Evolutionary conservation across 2,797 vertebrate species (phyloP).

Genomic region (Esox lucius): DNA sequence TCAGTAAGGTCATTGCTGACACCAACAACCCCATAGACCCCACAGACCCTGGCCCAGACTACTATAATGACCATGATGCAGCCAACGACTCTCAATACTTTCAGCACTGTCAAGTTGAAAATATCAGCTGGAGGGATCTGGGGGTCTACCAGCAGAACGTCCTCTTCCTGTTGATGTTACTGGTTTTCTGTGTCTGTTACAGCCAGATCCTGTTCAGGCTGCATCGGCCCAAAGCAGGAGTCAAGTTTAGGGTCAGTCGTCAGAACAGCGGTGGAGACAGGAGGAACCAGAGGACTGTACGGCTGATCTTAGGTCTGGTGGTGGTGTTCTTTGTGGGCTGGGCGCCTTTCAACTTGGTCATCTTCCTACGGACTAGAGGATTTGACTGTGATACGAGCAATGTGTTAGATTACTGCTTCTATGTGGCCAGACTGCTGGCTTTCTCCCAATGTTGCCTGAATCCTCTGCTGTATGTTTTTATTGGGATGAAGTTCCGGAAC

Average conservation of each 20-base stretch:
- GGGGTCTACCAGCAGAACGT: slow-evolving; percentile 80
- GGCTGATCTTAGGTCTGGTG: slow-evolving; percentile 86
- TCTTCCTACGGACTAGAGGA: slow-evolving; percentile 71
- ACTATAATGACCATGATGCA: background rate
- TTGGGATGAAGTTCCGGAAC: slow-evolving; percentile 88
- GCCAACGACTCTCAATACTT: background rate
- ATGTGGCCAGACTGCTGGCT: slow-evolving; percentile 79
- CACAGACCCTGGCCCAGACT: background rate
- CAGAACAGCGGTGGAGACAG: slow-evolving; percentile 14
- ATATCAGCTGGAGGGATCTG: slow-evolving; percentile 51
- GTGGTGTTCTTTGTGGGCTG: slow-evolving; percentile 88
- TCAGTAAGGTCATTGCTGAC: slow-evolving; percentile 37
- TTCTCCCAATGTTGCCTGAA: slow-evolving; percentile 94
- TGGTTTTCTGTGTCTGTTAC: slow-evolving; percentile 84
- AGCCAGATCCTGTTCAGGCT: slow-evolving; percentile 80
- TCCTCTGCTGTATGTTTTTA: slow-evolving; percentile 90
- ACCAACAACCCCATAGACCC: background rate
- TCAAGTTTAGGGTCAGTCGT: background rate
- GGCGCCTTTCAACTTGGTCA: slow-evolving; percentile 86
- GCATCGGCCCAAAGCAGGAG: slow-evolving; percentile 69
- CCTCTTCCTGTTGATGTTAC: slow-evolving; percentile 79
- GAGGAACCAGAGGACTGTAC: slow-evolving; percentile 81
- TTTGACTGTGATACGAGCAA: background rate
- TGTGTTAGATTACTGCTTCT: slow-evolving; percentile 60
- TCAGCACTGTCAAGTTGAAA: slow-evolving; percentile 51